Evolutionary conservation across 2,113 vertebrate genomes (phyloP), one percentile per base, ranked within the genome.

Genomic region (Megaceryle maxima): DNA sequence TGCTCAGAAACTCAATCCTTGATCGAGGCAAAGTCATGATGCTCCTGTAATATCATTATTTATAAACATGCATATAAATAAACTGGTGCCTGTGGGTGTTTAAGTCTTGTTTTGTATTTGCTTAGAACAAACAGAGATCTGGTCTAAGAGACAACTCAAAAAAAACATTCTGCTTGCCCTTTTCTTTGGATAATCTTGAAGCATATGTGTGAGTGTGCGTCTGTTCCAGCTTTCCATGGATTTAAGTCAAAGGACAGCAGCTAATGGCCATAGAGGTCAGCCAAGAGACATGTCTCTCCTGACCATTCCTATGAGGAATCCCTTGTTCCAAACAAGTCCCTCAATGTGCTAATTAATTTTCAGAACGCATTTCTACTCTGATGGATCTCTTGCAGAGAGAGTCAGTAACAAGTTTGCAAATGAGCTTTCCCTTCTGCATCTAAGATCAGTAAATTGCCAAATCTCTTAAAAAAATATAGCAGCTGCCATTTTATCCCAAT

Each of bases 351-450:
- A 57, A 92, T 94, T 96, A 24, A 53, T 84, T 95, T 95, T 82
- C 96, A 86, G 60, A 81, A 67, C 72, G 68, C 43, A 78, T 83
- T 87, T 59, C 80, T 82, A 17, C 68, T 81, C 68, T 96, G 95
- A 92, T 66, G 87, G 75, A 90, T 90, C 77, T 51, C 80, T 90
- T 87, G 80, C 72, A 84, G 85, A 80, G 51, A 87, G 79, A 87
- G 73, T 92, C 56, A 67, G 86, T 92, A 95, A 93, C 74, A 82
- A 74, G 88, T 83, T 68, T 97, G 59, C 84, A 96, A 94, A 97
- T 96, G 55, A 80, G 16, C 41, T 33, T 82, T 72, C 41, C n/a
- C 50, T 77, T 93, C 87, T 86, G 62, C 56, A 41, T 64, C 41
- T 87, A 73, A 50, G 24, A 64, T 74, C 56, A 59, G 57, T n/a